Conservation (phyloP, 2,113 vertebrate species). For the pig (Sus scrofa) region DNA sequence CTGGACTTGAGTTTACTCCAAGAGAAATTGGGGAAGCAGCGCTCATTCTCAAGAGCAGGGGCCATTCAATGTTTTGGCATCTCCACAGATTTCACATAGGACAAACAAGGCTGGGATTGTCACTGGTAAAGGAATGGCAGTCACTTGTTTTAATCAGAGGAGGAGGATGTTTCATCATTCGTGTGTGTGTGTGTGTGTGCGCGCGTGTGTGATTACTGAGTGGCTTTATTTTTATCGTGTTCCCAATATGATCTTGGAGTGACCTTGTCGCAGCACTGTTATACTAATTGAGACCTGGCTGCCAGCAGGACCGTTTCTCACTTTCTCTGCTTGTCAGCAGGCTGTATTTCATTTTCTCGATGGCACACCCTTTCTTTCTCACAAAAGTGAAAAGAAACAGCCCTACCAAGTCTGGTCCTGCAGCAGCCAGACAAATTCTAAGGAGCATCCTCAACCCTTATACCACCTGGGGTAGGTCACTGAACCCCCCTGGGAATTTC, state of each 20-base stretch:
- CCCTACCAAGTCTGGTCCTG: not conserved
- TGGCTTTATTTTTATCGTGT: constrained; percentile 65
- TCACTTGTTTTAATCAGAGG: constrained; percentile 30
- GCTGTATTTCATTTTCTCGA: constrained; percentile 58
- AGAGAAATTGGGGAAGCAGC: not conserved
- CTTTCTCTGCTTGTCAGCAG: constrained; percentile 61
- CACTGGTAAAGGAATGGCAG: constrained; percentile 24
- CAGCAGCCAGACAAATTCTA: constrained; percentile 8
- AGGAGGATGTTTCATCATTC: constrained; percentile 53
- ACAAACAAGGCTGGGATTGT: not conserved
- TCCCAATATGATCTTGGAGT: constrained; percentile 55
- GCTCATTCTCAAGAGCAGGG: not conserved
- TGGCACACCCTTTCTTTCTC: not conserved
- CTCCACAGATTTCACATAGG: not conserved
- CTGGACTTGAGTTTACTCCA: not conserved
- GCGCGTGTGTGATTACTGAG: not conserved
- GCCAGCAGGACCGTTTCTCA: constrained; percentile 63
- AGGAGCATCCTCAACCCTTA: not conserved
- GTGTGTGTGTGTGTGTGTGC: not conserved
- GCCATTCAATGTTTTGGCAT: not conserved
- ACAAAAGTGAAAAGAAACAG: constrained; percentile 53
- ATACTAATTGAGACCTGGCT: constrained; percentile 58
- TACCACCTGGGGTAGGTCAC: not conserved
- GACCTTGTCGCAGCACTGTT: constrained; percentile 35
- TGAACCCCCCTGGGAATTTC: not conserved